These are phyloP conservation scores for Rhabdomys dilectus DNA, from an alignment of 2,113 vertebrate species.

Conservation along the genomic window DNA sequence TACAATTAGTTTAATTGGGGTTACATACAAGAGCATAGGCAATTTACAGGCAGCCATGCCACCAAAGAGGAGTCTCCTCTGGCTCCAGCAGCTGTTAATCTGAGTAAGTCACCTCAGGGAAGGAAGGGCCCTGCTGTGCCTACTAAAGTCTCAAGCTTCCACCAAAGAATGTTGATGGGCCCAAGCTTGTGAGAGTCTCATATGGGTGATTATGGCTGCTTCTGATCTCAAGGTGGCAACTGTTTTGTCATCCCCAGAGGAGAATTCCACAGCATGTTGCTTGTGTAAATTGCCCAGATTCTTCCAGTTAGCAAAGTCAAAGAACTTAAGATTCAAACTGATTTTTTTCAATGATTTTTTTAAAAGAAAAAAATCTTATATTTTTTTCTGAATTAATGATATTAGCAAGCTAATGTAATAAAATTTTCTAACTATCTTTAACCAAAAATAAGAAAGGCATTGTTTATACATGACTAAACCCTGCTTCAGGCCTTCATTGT, in stretches of 20 bases:
- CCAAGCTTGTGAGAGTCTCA: background rate
- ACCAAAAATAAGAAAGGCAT: background rate
- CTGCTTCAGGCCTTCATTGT: background rate
- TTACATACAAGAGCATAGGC: background rate
- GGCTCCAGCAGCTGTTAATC: background rate
- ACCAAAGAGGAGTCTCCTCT: too few relatives aligned
- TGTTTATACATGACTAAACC: background rate
- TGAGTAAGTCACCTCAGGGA: background rate
- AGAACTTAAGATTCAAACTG: background rate
- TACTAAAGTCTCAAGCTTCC: background rate
- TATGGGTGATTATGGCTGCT: background rate
- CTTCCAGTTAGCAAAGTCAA: background rate
- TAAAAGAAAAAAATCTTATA: background rate
- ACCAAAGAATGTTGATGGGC: background rate
- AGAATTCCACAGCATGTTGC: background rate
- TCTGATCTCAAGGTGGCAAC: background rate
- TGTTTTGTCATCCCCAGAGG: background rate
- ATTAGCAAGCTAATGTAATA: background rate
- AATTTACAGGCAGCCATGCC: background rate
- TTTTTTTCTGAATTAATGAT: constrained; percentile 11
- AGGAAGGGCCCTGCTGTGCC: background rate
- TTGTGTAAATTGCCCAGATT: background rate
- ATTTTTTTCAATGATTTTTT: background rate
- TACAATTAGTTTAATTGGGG: background rate
- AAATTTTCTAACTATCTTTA: background rate